Evolutionary conservation across 2,113 vertebrate species (phyloP).

Genomic region (pig (Sus scrofa)): T2T-Sscrofa CM000824.6:152728501-152729000

Average conservation of each 20-base stretch:
- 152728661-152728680: not conserved
- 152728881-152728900: not conserved
- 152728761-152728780: not conserved
- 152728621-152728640: not conserved
- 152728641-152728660: not conserved
- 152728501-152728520: not conserved
- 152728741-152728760: not conserved
- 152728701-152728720: not conserved
- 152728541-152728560: not conserved
- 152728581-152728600: not conserved
- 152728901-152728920: not conserved
- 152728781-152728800: not conserved
- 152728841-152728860: not conserved
- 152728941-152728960: not conserved
- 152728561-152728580: not conserved
- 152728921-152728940: not conserved
- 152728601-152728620: not conserved
- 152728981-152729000: not conserved
- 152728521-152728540: not conserved
- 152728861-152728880: not conserved
- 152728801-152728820: constrained; percentile 14
- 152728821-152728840: not conserved
- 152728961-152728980: not conserved
- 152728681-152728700: not conserved
- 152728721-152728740: not conserved